A percentile compares a stretch with the other conserved stretches of the same genome.
These are phyloP conservation scores for Hermaeophaga mercurialis DNA, from an alignment of 2,888 invertebrate genomes.

Conservation along the genomic window DNA sequence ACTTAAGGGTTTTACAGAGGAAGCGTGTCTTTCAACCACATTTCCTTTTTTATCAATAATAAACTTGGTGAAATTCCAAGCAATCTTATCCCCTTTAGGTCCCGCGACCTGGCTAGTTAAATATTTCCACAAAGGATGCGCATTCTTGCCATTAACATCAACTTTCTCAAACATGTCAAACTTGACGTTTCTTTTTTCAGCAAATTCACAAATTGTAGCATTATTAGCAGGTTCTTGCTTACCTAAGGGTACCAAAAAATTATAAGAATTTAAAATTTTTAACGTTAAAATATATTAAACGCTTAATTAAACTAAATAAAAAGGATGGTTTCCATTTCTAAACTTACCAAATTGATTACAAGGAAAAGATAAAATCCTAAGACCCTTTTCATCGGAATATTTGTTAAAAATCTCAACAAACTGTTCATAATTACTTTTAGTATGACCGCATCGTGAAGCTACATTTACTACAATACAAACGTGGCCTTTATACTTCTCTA, in stretches of 20 bases:
- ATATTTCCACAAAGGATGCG: constrained; percentile 71
- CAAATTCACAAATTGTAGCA: constrained; percentile 69
- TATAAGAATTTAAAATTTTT: no score
- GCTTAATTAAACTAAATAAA: no score
- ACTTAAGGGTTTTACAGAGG: constrained; percentile 54
- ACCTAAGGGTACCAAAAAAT: not conserved
- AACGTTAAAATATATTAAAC: no score
- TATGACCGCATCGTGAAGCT: constrained; percentile 85
- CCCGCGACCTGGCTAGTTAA: constrained; percentile 63
- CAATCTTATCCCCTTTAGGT: constrained; percentile 67
- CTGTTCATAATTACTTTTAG: constrained; percentile 82
- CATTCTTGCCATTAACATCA: constrained; percentile 69
- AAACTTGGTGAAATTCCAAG: constrained; percentile 91
- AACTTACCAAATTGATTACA: constrained; percentile 81
- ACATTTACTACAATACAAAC: constrained; percentile 87
- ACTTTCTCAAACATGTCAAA: constrained; percentile 77
- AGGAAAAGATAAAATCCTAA: constrained; percentile 82
- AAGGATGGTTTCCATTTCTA: not conserved
- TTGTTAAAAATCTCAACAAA: constrained; percentile 72
- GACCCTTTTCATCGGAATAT: constrained; percentile 70
- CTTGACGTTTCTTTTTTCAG: constrained; percentile 66
- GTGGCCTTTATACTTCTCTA: constrained; percentile 81
- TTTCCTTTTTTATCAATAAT: constrained; percentile 74
- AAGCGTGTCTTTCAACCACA: constrained; percentile 67
- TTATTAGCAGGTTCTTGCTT: constrained; percentile 70